Conservation (phyloP, 2,888 invertebrate genomes). For the Uropetala carovei region DNA sequence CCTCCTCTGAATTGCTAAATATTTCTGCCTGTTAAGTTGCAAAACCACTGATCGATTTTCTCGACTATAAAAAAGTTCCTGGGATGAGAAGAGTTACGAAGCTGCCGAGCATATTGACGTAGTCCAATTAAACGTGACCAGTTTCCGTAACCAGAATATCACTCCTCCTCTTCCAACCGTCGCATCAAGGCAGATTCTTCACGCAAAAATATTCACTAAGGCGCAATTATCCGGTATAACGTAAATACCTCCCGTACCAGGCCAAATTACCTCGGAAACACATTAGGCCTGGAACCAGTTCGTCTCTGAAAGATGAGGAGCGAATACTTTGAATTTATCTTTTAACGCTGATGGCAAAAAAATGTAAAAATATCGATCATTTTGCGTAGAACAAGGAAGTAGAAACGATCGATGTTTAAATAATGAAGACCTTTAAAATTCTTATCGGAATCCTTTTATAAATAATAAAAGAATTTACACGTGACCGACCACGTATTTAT, state of each 20-base stretch:
- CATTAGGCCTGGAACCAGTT: neutral
- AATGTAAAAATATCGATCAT: no score
- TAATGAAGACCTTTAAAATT: no score
- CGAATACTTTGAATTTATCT: no score
- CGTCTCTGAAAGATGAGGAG: neutral
- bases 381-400: no score
- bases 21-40: neutral
- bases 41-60: constrained; percentile 9
- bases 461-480: no score
- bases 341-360: no score
- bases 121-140: neutral
- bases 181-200: neutral
- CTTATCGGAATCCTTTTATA: no score
- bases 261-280: constrained; percentile 17
- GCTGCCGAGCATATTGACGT: neutral
- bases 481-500: no score
- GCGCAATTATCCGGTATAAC: neutral
- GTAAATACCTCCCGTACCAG: neutral
- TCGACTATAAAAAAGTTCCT: neutral
- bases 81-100: neutral
- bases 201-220: neutral
- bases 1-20: neutral
- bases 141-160: constrained; percentile 3
- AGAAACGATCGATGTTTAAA: no score
- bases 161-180: neutral